These are phyloP conservation scores for Platanista minor DNA, from an alignment of 2,113 vertebrate genomes.

Conservation along the genomic window DNA sequence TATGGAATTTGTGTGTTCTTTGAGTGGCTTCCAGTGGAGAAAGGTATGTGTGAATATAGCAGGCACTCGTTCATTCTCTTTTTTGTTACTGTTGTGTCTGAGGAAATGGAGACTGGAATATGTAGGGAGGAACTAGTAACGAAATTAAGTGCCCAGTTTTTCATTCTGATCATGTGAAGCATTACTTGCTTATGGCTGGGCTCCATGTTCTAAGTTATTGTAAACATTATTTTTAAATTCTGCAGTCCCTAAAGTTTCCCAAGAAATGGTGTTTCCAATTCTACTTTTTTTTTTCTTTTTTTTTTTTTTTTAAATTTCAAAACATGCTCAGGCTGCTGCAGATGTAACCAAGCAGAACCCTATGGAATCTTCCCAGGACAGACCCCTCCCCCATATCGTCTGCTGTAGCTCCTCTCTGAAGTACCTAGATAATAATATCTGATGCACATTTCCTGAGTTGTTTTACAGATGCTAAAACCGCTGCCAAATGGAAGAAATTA, in stretches of 20 bases:
- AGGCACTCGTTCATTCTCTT: not conserved
- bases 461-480: not conserved
- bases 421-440: not conserved
- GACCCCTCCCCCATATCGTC: not conserved
- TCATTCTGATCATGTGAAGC: not conserved
- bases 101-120: not conserved
- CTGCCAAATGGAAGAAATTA: not conserved
- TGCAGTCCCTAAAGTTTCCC: not conserved
- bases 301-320: not conserved
- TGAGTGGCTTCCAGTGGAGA: not conserved
- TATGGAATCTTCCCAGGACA: not conserved
- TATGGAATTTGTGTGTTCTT: not conserved
- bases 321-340: not conserved
- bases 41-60: not conserved
- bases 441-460: not conserved
- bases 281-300: not conserved
- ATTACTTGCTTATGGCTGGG: not conserved
- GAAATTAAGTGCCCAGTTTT: not conserved
- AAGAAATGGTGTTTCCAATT: slow-evolving; percentile 17
- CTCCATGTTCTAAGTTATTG: not conserved
- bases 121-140: not conserved
- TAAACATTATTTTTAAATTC: slow-evolving; percentile 28
- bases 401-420: not conserved
- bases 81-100: not conserved
- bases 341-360: not conserved